Evolutionary conservation across 2,888 invertebrate species (phyloP).

Genomic region (Conus canariensis): DNA sequence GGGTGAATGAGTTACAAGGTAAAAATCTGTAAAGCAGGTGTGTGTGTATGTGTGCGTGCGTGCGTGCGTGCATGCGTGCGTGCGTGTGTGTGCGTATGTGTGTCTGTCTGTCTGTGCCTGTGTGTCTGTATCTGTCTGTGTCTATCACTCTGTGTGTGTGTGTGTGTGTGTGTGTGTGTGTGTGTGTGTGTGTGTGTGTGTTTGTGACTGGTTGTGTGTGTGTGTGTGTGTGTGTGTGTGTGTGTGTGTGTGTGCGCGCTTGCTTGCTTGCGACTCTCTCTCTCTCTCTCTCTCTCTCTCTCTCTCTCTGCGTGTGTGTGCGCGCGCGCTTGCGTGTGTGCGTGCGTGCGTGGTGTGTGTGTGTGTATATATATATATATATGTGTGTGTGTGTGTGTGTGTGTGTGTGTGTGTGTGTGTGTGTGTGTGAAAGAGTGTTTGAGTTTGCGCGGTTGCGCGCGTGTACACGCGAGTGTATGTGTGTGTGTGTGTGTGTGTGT

Average conservation of each 20-base stretch:
- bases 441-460: neutral
- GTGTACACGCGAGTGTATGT: neutral
- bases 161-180: neutral
- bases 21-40: neutral
- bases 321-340: neutral
- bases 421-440: neutral
- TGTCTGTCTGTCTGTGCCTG: neutral
- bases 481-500: constrained; percentile 1
- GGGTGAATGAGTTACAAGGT: neutral
- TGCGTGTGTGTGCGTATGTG: neutral
- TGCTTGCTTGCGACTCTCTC: neutral
- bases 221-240: constrained; percentile 25
- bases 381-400: constrained; percentile 7
- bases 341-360: constrained; percentile 22
- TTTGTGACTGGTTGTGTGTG: neutral
- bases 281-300: neutral
- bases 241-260: constrained; percentile 4
- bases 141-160: neutral
- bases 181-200: constrained; percentile 14
- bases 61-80: neutral
- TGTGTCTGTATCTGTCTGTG: neutral
- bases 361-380: neutral
- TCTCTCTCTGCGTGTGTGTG: constrained; percentile 2
- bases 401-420: constrained; percentile 14
- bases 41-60: neutral